These are phyloP conservation scores for Ophion ellenae DNA, from an alignment of 2,888 invertebrate species.

Conservation along the genomic window DNA sequence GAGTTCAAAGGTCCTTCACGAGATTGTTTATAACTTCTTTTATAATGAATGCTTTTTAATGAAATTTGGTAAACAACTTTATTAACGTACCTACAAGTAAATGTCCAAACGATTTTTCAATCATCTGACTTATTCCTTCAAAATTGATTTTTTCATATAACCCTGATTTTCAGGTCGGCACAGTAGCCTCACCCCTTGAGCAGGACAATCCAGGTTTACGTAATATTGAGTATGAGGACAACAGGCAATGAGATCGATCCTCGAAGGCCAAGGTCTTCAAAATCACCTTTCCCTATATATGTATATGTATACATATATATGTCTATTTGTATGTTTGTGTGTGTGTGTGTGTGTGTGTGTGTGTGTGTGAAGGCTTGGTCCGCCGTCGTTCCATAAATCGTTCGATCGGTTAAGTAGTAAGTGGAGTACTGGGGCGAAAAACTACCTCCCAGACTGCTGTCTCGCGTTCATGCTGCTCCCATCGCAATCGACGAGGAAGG, in stretches of 20 bases:
- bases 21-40: too few relatives aligned
- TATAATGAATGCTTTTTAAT: too few relatives aligned
- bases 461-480: conserved; percentile 61
- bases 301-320: background rate
- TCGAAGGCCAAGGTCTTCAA: background rate
- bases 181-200: background rate
- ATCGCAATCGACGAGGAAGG: conserved; percentile 20
- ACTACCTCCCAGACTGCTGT: conserved; percentile 78
- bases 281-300: background rate
- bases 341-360: background rate
- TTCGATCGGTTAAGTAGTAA: conserved; percentile 78
- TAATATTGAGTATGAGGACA: background rate
- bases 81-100: too few relatives aligned
- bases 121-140: too few relatives aligned
- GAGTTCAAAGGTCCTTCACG: too few relatives aligned
- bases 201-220: background rate
- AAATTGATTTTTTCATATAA: too few relatives aligned
- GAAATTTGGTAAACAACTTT: too few relatives aligned
- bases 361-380: conserved; percentile 36
- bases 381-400: conserved; percentile 76
- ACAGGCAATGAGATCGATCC: background rate
- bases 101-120: too few relatives aligned
- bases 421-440: conserved; percentile 82
- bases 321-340: background rate
- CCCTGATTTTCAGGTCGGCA: too few relatives aligned